Evolutionary conservation across 1,140 invertebrate genomes (phyloP).

Genomic region (Drosophila leontia): DNA sequence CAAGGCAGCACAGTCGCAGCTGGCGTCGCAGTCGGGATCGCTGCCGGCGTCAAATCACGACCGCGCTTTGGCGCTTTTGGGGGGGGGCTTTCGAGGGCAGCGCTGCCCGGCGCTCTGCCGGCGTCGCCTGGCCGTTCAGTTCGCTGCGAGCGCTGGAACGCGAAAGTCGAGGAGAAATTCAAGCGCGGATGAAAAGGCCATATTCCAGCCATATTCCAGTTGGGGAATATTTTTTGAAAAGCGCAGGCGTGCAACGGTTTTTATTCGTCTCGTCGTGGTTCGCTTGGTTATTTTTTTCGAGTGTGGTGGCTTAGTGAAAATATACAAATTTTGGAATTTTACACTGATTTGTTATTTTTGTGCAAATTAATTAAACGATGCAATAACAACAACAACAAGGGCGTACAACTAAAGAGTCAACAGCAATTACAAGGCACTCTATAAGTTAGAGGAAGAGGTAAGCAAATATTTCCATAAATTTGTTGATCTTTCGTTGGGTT

Average conservation of each 20-base stretch:
- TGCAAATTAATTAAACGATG: conserved; percentile 22
- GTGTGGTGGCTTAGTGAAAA: conserved; percentile 53
- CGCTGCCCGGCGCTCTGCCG: conserved; percentile 4
- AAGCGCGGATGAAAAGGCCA: conserved; percentile 31
- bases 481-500: conserved; percentile 37
- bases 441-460: conserved; percentile 62
- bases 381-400: conserved; percentile 19
- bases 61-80: conserved; percentile 8
- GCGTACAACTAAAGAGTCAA: conserved; percentile 38
- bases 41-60: conserved; percentile 12
- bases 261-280: conserved; percentile 5
- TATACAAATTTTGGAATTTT: conserved; percentile 45
- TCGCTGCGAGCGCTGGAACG: conserved; percentile 70
- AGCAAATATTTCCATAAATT: conserved; percentile 61
- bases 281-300: conserved; percentile 15
- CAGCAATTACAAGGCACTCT: conserved; percentile 55
- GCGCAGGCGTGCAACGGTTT: conserved; percentile 72
- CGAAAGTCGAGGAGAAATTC: conserved; percentile 57
- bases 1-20: conserved; percentile 9
- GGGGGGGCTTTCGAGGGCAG: not conserved
- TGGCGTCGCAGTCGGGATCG: conserved; percentile 23
- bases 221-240: conserved; percentile 57
- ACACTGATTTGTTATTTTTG: conserved; percentile 13
- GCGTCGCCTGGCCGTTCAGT: conserved; percentile 37
- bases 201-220: conserved; percentile 9